Evolutionary conservation across 2,888 invertebrate species (phyloP).

Genomic region (Blera fallax): DNA sequence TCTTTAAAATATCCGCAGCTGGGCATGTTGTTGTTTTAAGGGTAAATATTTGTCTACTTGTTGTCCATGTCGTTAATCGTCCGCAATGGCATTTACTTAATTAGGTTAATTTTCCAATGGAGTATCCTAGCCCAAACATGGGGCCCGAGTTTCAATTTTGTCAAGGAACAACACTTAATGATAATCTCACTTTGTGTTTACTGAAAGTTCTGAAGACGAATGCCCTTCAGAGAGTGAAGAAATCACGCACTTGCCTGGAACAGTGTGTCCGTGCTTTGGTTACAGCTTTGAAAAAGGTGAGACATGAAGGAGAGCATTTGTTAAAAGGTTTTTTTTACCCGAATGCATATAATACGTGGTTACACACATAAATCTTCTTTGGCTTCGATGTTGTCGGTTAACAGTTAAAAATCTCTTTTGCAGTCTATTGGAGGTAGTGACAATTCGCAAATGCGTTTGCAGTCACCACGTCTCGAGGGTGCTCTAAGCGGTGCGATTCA

Average conservation of each 20-base stretch:
- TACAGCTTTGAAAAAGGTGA: conserved; percentile 83
- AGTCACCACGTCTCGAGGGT: conserved; percentile 81
- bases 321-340: too few relatives aligned
- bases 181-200: conserved; percentile 87
- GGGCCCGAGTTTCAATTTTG: conserved; percentile 87
- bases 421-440: conserved; percentile 78
- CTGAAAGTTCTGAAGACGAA: conserved; percentile 91
- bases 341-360: too few relatives aligned
- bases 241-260: conserved; percentile 93
- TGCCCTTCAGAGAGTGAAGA: conserved; percentile 91
- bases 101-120: conserved; percentile 87
- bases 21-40: conserved; percentile 83
- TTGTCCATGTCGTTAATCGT: too few relatives aligned
- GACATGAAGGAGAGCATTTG: not conserved
- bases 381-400: too few relatives aligned
- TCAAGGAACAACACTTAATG: conserved; percentile 87
- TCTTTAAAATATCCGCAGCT: conserved; percentile 80
- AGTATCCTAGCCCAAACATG: conserved; percentile 87
- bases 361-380: too few relatives aligned
- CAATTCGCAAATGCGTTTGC: conserved; percentile 79
- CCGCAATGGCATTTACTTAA: conserved; percentile 76
- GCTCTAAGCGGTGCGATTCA: conserved; percentile 80
- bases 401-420: conserved; percentile 29
- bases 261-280: conserved; percentile 91
- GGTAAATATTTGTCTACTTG: conserved; percentile 73